Evolutionary conservation across 2,888 invertebrate genomes (phyloP).

Genomic region (Drosophila peninsularis): DNA sequence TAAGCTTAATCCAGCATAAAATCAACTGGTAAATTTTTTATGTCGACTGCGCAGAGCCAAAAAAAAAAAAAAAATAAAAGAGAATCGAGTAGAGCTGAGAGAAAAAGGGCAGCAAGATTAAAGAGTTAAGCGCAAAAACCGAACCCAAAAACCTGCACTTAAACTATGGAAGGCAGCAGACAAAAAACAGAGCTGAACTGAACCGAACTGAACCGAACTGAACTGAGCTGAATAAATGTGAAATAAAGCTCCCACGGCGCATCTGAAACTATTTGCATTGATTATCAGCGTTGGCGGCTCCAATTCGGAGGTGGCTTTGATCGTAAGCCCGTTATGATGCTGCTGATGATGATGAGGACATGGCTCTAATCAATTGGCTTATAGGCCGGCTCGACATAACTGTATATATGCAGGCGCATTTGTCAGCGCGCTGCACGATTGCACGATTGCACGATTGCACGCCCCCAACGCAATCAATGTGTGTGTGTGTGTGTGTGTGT

Average conservation of each 20-base stretch:
- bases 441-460: slow-evolving; percentile 9
- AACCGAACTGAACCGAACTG: background rate
- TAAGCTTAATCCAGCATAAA: slow-evolving; percentile 81
- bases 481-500: background rate
- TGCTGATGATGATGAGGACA: slow-evolving; percentile 37
- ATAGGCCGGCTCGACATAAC: slow-evolving; percentile 12
- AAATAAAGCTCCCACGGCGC: slow-evolving; percentile 43
- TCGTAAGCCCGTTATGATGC: slow-evolving; percentile 62
- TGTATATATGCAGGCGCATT: slow-evolving; percentile 22
- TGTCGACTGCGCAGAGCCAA: slow-evolving; percentile 56
- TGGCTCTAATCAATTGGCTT: slow-evolving; percentile 60
- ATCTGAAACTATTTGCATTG: slow-evolving; percentile 57
- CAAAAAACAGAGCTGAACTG: background rate
- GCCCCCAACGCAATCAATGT: slow-evolving; percentile 3
- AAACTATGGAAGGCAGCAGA: slow-evolving; percentile 25
- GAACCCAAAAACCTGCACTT: slow-evolving; percentile 27
- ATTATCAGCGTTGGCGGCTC: slow-evolving; percentile 45
- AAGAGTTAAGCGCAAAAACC: slow-evolving; percentile 73
- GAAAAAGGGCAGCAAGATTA: slow-evolving; percentile 64
- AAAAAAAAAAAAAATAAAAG: slow-evolving; percentile 23
- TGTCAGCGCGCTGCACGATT: slow-evolving; percentile 21
- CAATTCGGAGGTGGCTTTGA: slow-evolving; percentile 16
- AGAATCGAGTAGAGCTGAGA: background rate
- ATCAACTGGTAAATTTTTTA: slow-evolving; percentile 81
- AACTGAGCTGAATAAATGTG: slow-evolving; percentile 26